Conservation (phyloP, 2,113 vertebrate genomes). For the Gobiocypris rarus region DNA sequence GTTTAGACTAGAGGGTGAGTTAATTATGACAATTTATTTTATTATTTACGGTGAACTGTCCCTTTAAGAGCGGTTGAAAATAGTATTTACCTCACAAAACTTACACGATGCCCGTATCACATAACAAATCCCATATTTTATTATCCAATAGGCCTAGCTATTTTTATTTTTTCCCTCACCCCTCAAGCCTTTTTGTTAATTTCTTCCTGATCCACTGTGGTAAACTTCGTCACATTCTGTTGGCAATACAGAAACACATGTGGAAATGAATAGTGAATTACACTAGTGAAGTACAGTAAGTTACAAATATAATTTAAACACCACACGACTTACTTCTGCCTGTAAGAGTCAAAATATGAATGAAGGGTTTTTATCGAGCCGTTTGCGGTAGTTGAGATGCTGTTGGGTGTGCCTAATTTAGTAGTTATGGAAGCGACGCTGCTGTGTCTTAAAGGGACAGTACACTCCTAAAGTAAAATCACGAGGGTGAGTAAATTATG, state of each 20-base stretch:
- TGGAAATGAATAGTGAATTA: background rate
- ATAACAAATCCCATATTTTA: background rate
- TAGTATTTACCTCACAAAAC: too few relatives aligned
- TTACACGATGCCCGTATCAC: too few relatives aligned
- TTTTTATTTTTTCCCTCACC: background rate
- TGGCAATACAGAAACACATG: background rate
- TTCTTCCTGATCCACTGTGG: background rate
- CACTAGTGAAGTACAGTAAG: too few relatives aligned
- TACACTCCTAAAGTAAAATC: too few relatives aligned
- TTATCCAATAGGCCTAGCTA: background rate
- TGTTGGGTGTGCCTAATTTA: background rate
- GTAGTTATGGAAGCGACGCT: background rate
- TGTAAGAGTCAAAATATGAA: background rate
- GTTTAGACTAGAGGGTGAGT: too few relatives aligned
- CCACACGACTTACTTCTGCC: background rate
- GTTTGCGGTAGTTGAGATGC: background rate
- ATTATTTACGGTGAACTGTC: too few relatives aligned
- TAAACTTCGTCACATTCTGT: background rate
- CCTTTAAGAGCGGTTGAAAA: too few relatives aligned
- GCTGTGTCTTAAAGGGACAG: background rate
- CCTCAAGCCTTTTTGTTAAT: background rate
- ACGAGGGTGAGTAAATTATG: too few relatives aligned
- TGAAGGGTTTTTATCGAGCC: background rate
- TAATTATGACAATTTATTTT: too few relatives aligned
- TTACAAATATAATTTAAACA: background rate